A percentile compares a stretch with the other conserved stretches of the same genome.
phyloP scores from a whole-genome alignment of 1,140 invertebrate genomes.

The Babylonia areolata region DNA sequence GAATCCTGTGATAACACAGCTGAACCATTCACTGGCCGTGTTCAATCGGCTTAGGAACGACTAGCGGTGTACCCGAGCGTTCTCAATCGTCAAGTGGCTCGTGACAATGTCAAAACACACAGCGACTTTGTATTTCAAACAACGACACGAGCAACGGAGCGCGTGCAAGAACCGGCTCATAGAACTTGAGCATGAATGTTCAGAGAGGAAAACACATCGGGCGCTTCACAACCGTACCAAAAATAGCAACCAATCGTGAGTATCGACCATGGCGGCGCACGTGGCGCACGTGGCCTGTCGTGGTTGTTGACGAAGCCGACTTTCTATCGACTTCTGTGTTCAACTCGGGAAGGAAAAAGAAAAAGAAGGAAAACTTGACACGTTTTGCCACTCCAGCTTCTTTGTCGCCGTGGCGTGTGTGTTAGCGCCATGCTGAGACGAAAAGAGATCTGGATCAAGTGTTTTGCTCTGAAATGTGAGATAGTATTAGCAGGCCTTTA shows the following conservation, averaged over 20 bases:
- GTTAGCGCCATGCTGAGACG: too few relatives aligned
- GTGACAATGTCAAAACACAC: too few relatives aligned
- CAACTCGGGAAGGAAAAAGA: not conserved
- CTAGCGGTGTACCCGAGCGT: not conserved
- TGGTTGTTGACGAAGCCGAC: not conserved
- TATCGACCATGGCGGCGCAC: not conserved
- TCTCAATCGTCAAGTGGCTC: not conserved
- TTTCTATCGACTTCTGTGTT: not conserved
- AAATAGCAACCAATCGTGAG: constrained; percentile 6
- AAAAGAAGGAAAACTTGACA: too few relatives aligned
- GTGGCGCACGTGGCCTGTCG: not conserved
- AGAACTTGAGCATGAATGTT: too few relatives aligned
- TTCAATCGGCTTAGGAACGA: not conserved
- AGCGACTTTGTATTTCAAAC: too few relatives aligned
- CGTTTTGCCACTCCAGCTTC: too few relatives aligned
- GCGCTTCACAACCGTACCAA: not conserved
- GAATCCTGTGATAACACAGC: not conserved
- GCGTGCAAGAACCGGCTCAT: too few relatives aligned
- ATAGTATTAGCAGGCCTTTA: too few relatives aligned
- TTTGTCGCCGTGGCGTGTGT: too few relatives aligned
- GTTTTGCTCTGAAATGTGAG: too few relatives aligned
- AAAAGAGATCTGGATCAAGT: too few relatives aligned
- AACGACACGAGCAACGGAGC: too few relatives aligned
- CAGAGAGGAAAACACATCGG: not conserved
- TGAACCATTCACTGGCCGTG: not conserved